These are phyloP conservation scores for Steinernema hermaphroditum DNA, from an alignment of 2,888 invertebrate species.

Conservation along the genomic window DNA sequence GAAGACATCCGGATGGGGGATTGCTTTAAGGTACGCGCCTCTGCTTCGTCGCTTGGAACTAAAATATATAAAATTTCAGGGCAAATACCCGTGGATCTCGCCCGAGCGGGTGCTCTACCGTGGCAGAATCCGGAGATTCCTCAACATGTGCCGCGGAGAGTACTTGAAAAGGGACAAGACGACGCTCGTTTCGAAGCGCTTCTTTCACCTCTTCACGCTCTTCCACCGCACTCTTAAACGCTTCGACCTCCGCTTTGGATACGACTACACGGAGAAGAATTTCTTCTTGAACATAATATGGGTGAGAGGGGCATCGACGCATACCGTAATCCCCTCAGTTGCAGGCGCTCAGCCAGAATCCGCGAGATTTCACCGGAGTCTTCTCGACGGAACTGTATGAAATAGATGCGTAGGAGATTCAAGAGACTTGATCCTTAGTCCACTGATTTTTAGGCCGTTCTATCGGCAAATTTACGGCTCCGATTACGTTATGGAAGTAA, in stretches of 20 bases:
- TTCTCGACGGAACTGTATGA: conserved; percentile 21
- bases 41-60: not conserved
- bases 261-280: conserved; percentile 13
- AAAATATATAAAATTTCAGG: not conserved
- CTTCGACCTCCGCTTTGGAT: conserved; percentile 15
- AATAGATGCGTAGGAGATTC: not conserved
- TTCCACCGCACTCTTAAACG: conserved; percentile 24
- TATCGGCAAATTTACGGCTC: conserved; percentile 25
- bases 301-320: not conserved
- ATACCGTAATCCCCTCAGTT: not conserved
- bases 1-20: conserved; percentile 20
- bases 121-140: conserved; percentile 16
- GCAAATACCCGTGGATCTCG: conserved; percentile 2
- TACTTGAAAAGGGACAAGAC: conserved; percentile 13
- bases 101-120: conserved; percentile 18
- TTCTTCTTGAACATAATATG: conserved; percentile 21
- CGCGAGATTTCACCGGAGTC: conserved; percentile 17
- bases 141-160: conserved; percentile 12
- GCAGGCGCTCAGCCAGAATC: conserved; percentile 20
- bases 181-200: conserved; percentile 20
- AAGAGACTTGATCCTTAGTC: not conserved
- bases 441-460: not conserved
- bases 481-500: conserved; percentile 22
- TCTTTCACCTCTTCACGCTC: conserved; percentile 17
- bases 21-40: not conserved